Conservation (phyloP, 2,113 vertebrate species). For the Lichenostomus cassidix region DNA sequence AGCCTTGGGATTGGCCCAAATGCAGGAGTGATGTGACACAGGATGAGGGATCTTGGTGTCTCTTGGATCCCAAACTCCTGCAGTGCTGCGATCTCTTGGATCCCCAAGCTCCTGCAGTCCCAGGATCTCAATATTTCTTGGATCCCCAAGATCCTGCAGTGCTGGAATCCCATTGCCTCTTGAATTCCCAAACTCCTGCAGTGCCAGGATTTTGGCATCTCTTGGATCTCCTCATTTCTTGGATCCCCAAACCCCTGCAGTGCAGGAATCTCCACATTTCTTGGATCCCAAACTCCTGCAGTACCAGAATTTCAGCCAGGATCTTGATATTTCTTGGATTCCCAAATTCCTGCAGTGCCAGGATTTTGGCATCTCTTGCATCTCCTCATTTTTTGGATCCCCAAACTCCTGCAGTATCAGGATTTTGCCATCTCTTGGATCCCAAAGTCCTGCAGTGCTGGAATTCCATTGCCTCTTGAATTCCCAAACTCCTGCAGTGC, state of each 20-base stretch:
- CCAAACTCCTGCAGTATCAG: accelerated
- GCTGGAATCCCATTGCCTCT: accelerated
- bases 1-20: too few species aligned
- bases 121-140: accelerated
- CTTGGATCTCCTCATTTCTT: too few species aligned
- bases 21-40: not conserved
- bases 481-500: too few species aligned
- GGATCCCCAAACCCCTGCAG: too few species aligned
- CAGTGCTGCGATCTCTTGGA: accelerated
- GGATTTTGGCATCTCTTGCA: accelerated
- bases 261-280: too few species aligned
- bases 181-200: not conserved
- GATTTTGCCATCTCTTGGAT: accelerated
- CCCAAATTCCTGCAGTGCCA: accelerated
- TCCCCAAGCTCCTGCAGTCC: not conserved
- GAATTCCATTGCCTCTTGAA: not conserved
- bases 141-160: too few species aligned
- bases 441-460: accelerated
- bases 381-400: not conserved
- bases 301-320: accelerated
- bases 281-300: not conserved
- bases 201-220: accelerated
- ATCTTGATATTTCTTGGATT: too few species aligned
- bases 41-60: not conserved
- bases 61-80: not conserved